Base-by-base conservation (phyloP, 2,113 vertebrate genomes). In the Mellivora capensis region DNA sequence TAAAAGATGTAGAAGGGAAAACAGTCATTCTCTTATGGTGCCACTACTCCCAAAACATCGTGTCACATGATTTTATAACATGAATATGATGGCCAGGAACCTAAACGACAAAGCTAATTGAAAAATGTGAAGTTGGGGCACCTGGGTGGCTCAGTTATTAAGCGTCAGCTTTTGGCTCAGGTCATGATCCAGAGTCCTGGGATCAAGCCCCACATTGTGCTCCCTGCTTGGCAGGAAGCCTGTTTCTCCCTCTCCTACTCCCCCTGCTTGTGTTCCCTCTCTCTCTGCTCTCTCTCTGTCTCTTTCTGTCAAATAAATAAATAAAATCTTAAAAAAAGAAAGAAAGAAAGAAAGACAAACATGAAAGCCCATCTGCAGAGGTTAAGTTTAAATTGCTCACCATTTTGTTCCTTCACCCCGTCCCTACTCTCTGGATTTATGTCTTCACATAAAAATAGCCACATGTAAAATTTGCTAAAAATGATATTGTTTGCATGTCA, bases 391-490 rank as follows among this genome's bases (percentile, higher is more conserved):
- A 91, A 76, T 71, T 54, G 23, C 1, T 69, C 64, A 87, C 81
- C 12, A 54, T 81, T 94, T 94, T 94, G 37, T 18, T 62, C 44
- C 52, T 96, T 93, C n/a, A 84, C 27, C 34, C 18, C 80, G 15
- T 34, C 47, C 14, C 11, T 90, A 20, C 27, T 80, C 71, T 95
- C 71, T 74, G 3, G 15, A 89, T 93, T 90, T 87, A 89, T 57
- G 31, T 62, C 57, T 71, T 94, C n/a, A 91, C 37, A 79, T 81
- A 90, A 94, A 93, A 96, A 80, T 59, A 77, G n/a, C 37, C 10
- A 64, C 27, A 74, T 29, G 23, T 59, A 94, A 93, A 77, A 89
- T 34, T 31, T 31, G 23, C 80, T 82, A 67, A 94, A 95, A 83
- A 52, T 47, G n/a, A 54, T 44, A 42, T 0, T 84, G 34, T 79